Conservation (phyloP, 2,113 vertebrate genomes). For the Myotis brandtii region DNA sequence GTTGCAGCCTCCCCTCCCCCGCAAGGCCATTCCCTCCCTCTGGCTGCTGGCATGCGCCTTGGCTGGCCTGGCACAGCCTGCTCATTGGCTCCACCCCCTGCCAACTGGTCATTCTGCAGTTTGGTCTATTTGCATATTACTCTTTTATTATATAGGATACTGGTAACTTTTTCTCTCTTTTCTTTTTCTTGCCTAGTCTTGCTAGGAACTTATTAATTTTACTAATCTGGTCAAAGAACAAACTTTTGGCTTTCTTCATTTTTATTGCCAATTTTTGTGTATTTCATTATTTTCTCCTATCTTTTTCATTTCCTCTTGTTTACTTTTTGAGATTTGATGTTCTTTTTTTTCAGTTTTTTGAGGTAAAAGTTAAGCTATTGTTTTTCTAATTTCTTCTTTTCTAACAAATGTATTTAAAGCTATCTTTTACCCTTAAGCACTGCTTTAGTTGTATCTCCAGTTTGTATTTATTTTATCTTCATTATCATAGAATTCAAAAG, state of each 20-base stretch:
- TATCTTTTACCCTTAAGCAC: neutral
- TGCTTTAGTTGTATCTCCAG: neutral
- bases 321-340: neutral
- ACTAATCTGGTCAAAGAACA: neutral
- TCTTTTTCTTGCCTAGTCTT: neutral
- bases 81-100: no score
- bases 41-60: no score
- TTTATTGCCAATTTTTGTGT: neutral
- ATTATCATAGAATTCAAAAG: neutral
- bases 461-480: neutral
- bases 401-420: neutral
- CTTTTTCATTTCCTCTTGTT: neutral
- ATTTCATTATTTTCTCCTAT: slow-evolving; percentile 8
- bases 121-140: no score
- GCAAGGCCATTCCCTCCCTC: no score
- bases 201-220: neutral
- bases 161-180: neutral
- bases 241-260: neutral
- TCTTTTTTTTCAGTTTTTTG: neutral
- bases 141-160: neutral
- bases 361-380: neutral
- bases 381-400: neutral
- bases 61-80: no score
- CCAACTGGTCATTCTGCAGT: no score
- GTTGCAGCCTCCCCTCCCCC: no score